Conservation (phyloP, 1,140 invertebrate species). For the Andrena cerasifolii region DNA sequence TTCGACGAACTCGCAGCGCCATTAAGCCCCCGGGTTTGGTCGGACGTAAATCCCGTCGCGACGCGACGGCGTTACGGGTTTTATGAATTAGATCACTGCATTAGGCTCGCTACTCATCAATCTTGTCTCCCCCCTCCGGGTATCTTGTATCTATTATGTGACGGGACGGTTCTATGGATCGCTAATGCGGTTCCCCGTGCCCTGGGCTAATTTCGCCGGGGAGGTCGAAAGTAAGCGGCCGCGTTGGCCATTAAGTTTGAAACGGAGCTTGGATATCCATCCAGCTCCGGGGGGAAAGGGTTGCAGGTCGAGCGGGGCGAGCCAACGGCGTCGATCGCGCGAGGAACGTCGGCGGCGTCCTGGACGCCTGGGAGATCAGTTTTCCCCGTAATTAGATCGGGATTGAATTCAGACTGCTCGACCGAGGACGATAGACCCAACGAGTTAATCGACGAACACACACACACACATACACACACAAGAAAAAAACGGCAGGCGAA, state of each 20-base stretch:
- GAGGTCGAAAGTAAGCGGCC: constrained; percentile 42
- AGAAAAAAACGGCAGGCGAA: too few relatives aligned
- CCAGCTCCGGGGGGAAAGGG: constrained; percentile 4
- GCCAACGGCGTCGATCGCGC: constrained; percentile 9
- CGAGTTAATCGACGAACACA: constrained; percentile 53
- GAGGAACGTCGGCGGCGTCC: constrained; percentile 6
- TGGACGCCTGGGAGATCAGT: constrained; percentile 51
- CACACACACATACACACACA: too few relatives aligned
- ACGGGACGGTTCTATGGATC: neutral
- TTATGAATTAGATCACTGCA: constrained; percentile 49
- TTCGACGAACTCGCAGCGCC: neutral
- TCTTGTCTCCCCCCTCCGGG: constrained; percentile 31
- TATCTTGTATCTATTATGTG: constrained; percentile 33
- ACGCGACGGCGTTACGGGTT: constrained; percentile 23
- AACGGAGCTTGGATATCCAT: constrained; percentile 51
- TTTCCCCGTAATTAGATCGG: constrained; percentile 65
- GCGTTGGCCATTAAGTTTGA: constrained; percentile 55
- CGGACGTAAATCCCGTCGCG: constrained; percentile 2
- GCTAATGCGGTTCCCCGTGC: constrained; percentile 41
- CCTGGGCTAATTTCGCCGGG: constrained; percentile 48
- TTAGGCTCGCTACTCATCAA: constrained; percentile 50
- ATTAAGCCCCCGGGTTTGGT: constrained; percentile 5
- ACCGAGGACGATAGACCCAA: constrained; percentile 39
- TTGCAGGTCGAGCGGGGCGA: neutral
- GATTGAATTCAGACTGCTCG: constrained; percentile 64